Conservation (phyloP, 2,888 invertebrate genomes). For the Parascotia fuliginaria region DNA sequence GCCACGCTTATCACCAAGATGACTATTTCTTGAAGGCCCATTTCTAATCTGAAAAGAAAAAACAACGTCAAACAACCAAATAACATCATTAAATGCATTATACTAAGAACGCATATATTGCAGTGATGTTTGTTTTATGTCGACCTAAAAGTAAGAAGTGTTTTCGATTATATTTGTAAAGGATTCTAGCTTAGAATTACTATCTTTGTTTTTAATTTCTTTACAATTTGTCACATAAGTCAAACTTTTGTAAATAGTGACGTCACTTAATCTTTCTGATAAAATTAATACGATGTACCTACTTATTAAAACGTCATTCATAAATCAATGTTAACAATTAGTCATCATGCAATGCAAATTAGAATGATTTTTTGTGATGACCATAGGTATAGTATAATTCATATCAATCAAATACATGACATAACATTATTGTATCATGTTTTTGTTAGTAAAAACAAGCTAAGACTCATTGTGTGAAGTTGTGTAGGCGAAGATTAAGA, state of each 20-base stretch:
- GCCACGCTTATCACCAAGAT: conserved; percentile 78
- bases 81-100: too few relatives aligned
- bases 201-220: too few relatives aligned
- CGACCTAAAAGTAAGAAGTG: too few relatives aligned
- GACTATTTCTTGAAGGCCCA: conserved; percentile 72
- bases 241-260: too few relatives aligned
- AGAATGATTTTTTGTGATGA: conserved; percentile 38
- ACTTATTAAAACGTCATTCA: conserved; percentile 25
- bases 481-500: conserved; percentile 75
- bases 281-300: too few relatives aligned
- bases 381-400: conserved; percentile 55
- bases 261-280: too few relatives aligned
- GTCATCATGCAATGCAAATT: conserved; percentile 46
- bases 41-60: conserved; percentile 70
- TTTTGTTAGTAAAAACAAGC: conserved; percentile 58
- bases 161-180: too few relatives aligned
- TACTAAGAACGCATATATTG: too few relatives aligned
- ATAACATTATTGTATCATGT: conserved; percentile 73
- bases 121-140: too few relatives aligned
- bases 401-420: conserved; percentile 78
- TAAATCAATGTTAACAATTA: conserved; percentile 43
- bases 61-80: too few relatives aligned
- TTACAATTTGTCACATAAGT: too few relatives aligned
- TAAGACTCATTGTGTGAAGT: conserved; percentile 57
- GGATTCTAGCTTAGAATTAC: too few relatives aligned